A percentile compares a stretch with the other conserved stretches of the same genome.
Conservation (phyloP, 2,797 vertebrate genomes). For the Notoglanidium macrostoma region DNA sequence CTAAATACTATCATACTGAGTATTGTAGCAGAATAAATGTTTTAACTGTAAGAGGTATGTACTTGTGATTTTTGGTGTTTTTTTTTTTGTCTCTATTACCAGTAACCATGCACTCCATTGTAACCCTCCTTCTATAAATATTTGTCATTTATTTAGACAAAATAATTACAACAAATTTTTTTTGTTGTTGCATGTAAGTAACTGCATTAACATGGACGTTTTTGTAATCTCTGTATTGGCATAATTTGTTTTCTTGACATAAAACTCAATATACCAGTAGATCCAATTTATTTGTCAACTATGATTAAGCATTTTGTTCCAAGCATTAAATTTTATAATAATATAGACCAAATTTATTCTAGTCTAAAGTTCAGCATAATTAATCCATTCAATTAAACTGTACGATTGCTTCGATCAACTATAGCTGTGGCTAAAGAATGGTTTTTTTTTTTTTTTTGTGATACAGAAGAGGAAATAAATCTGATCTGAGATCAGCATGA, state of each 20-base stretch:
- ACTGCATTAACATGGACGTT: not conserved
- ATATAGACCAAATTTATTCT: not conserved
- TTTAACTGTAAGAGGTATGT: not conserved
- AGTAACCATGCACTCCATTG: not conserved
- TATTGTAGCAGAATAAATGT: not conserved
- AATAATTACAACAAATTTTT: not conserved
- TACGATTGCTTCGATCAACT: not conserved
- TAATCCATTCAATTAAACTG: not conserved
- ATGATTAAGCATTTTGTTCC: not conserved
- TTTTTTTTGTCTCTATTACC: not conserved
- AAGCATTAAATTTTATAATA: not conserved
- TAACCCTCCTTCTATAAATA: not conserved
- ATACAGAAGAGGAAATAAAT: not conserved
- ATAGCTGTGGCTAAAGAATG: not conserved
- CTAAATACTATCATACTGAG: not conserved
- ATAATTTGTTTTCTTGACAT: not conserved
- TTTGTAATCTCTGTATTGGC: not conserved
- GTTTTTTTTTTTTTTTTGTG: not conserved
- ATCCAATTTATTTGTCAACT: not conserved
- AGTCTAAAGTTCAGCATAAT: not conserved
- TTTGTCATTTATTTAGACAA: not conserved
- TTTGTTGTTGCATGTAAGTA: not conserved
- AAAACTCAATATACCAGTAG: not conserved
- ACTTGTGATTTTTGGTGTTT: not conserved
- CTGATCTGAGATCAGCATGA: not conserved